Evolutionary conservation across 2,888 invertebrate species (phyloP).

Genomic region (Spatulosminthurus flaviceps): DNA sequence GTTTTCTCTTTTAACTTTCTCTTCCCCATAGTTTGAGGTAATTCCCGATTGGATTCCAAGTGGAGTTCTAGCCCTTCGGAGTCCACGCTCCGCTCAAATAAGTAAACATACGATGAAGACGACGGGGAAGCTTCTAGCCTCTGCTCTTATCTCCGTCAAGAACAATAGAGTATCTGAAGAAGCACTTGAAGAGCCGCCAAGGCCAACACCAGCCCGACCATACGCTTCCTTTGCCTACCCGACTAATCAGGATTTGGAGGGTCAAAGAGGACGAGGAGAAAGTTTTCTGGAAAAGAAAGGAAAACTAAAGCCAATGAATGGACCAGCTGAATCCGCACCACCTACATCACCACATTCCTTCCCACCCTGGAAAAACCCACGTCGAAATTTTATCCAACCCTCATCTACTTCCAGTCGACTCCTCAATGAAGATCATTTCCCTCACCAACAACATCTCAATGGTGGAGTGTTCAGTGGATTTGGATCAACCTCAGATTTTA

Average conservation of each 20-base stretch:
- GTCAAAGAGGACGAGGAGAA: neutral
- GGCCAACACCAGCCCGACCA: slow-evolving; percentile 36
- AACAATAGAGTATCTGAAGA: slow-evolving; percentile 47
- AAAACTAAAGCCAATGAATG: neutral
- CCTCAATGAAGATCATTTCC: neutral
- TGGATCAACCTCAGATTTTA: neutral
- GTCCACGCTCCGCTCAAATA: slow-evolving; percentile 56
- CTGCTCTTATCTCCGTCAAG: slow-evolving; percentile 58
- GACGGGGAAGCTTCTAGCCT: slow-evolving; percentile 60
- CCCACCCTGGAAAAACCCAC: neutral
- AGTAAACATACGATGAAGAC: slow-evolving; percentile 60
- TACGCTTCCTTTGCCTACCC: slow-evolving; percentile 26
- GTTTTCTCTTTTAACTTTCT: slow-evolving; percentile 1
- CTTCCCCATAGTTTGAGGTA: slow-evolving; percentile 63
- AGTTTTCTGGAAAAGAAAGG: neutral
- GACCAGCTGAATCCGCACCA: neutral
- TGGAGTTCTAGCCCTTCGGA: slow-evolving; percentile 62
- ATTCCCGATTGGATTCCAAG: slow-evolving; percentile 63
- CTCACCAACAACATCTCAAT: neutral
- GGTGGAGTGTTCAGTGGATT: neutral
- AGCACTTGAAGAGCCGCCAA: slow-evolving; percentile 14
- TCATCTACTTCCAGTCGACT: neutral
- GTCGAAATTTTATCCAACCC: neutral
- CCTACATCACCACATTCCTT: neutral
- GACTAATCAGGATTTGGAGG: slow-evolving; percentile 16